A percentile compares a stretch with the other conserved stretches of the same genome.
These are phyloP conservation scores for Macaca mulatta DNA, from an alignment of 2,113 vertebrate species.

Conservation along the genomic window DNA sequence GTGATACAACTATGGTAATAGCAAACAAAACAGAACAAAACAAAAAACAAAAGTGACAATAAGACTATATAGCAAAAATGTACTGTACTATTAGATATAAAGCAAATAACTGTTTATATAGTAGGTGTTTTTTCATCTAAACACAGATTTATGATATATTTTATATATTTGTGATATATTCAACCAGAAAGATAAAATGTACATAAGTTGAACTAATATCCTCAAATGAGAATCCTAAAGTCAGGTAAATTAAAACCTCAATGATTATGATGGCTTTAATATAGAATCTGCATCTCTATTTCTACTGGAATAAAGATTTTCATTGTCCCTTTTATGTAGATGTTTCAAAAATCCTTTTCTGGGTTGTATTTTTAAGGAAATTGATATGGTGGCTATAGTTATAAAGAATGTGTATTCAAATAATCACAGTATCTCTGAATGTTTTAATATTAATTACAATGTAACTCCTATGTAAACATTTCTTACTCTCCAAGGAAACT, in stretches of 20 bases:
- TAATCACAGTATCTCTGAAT: background rate
- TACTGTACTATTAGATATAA: background rate
- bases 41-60: background rate
- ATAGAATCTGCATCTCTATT: background rate
- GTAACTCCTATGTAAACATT: background rate
- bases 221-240: background rate
- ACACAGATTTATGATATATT: background rate
- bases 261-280: background rate
- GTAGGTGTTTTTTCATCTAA: background rate
- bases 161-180: background rate
- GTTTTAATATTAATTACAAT: conserved; percentile 6
- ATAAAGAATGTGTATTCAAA: background rate
- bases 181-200: background rate
- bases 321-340: background rate
- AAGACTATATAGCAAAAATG: background rate
- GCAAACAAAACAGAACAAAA: too few species aligned
- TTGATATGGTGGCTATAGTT: background rate
- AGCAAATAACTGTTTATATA: background rate
- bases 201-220: background rate
- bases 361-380: background rate
- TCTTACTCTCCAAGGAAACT: background rate
- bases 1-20: background rate
- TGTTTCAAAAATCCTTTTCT: background rate
- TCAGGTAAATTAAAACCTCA: background rate
- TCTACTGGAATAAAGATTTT: background rate